Evolutionary conservation across 2,888 invertebrate species (phyloP), one percentile per base, ranked within the genome.

Genomic region (Agrochola lota): DNA sequence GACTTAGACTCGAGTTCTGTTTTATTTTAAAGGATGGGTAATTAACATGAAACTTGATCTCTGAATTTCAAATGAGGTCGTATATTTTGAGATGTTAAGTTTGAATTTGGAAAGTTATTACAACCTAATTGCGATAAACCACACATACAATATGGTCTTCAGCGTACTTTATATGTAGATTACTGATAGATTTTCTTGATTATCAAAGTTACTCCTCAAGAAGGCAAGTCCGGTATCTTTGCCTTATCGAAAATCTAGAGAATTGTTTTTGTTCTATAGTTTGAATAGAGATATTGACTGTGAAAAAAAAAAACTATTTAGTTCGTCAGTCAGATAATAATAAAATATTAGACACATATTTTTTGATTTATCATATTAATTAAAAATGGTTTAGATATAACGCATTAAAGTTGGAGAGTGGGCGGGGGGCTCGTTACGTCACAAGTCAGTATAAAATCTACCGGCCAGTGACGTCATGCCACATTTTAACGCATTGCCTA

Each of bases 11-110:
- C 30, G 30, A 60, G 26, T 74, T 73, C 55, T 70, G 64, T 74
- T 80, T 67, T 69, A 63, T 60, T 64, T 67, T 63, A 74, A 68
- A 30, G 73, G 64, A 52, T 66, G 26, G 17, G 23, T 57, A 81
- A 74, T 80, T 83, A 77, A 69, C 11, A 71, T 62, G 46, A 59
- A n/a, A 46, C 35, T 69, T 70, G 59, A 69, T 64, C 30, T 55
- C 64, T 64, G 68, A 74, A 74, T 71, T 49, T 40, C n/a, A 57
- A 73, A 80, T 76, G n/a, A 69, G 26, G 26, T 23, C 8, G 12
- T 26, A 64, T 43, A 62, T 70, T 62, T 64, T 7, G 20, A 55
- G 20, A 43, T 55, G 23, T 17, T 23, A 80, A 12, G 35, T 74
- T 79, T 74, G n/a, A 43, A 23, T 74, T 68, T 74, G n/a, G 59